Evolutionary conservation across 1,140 invertebrate genomes (phyloP).

Genomic region (Notospermus geniculatus): DNA sequence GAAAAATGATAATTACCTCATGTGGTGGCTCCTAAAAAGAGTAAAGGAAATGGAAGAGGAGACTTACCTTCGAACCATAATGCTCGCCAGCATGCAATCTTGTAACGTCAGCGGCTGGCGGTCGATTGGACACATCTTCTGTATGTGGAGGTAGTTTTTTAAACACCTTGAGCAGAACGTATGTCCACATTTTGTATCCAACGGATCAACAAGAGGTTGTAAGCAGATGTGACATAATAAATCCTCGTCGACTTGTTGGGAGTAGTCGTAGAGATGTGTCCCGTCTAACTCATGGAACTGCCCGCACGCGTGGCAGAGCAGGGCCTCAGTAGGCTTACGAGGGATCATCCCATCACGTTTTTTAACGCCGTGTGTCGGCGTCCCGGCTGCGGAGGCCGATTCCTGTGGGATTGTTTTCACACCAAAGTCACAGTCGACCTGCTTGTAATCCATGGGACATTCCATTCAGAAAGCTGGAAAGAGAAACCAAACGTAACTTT

Average conservation of each 20-base stretch:
- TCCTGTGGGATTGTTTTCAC: no score
- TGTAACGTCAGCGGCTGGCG: constrained; percentile 37
- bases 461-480: no score
- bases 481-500: no score
- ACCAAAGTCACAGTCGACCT: no score
- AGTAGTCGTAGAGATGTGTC: constrained; percentile 60
- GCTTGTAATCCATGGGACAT: no score
- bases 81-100: constrained; percentile 51
- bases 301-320: constrained; percentile 54
- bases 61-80: constrained; percentile 52
- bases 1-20: no score
- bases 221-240: constrained; percentile 60
- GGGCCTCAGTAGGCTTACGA: constrained; percentile 4
- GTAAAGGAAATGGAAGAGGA: no score
- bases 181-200: constrained; percentile 60
- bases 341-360: no score
- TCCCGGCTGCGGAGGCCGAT: no score
- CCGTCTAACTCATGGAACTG: constrained; percentile 57
- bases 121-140: constrained; percentile 54
- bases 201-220: constrained; percentile 52
- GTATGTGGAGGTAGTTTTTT: constrained; percentile 53
- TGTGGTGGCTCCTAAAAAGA: no score
- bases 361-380: no score
- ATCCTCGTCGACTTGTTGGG: constrained; percentile 59
- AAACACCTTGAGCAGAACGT: constrained; percentile 59